Evolutionary conservation across 1,140 invertebrate species (phyloP).

Genomic region (Drosophila pectinifera): DNA sequence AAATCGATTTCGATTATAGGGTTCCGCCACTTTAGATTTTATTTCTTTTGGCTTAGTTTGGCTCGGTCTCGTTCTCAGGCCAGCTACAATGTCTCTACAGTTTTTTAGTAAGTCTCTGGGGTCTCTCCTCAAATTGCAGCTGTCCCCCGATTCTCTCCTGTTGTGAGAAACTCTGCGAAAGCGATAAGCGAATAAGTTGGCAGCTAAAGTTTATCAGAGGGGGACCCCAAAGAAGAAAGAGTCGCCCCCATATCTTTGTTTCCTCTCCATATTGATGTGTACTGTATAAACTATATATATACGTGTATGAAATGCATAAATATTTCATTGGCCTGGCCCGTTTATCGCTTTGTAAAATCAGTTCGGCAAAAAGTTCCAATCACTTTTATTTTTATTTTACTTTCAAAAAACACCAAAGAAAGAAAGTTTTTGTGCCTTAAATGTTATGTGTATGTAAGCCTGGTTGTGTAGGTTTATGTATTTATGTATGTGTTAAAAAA

Average conservation of each 20-base stretch:
- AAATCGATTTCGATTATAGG: constrained; percentile 71
- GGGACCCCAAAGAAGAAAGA: constrained; percentile 4
- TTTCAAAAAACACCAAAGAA: constrained; percentile 63
- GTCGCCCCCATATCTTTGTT: constrained; percentile 23
- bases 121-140: constrained; percentile 35
- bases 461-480: constrained; percentile 37
- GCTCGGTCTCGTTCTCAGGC: constrained; percentile 22
- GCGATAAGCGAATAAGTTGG: constrained; percentile 39
- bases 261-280: constrained; percentile 9
- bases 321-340: constrained; percentile 55
- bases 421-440: constrained; percentile 69
- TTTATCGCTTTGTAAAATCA: constrained; percentile 65
- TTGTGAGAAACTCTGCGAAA: constrained; percentile 23
- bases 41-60: constrained; percentile 27
- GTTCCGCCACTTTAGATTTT: constrained; percentile 41
- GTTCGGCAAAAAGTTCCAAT: constrained; percentile 66
- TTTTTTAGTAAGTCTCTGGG: constrained; percentile 20
- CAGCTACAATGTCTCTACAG: constrained; percentile 18
- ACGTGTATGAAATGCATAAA: constrained; percentile 39
- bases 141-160: background rate
- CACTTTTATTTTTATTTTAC: constrained; percentile 78
- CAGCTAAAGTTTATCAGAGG: constrained; percentile 23
- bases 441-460: constrained; percentile 10
- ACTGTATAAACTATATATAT: background rate
- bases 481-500: constrained; percentile 22